Evolutionary conservation across 2,888 invertebrate genomes (phyloP), one percentile per base, ranked within the genome.

Genomic region (Siphonodentalium dalli): DNA sequence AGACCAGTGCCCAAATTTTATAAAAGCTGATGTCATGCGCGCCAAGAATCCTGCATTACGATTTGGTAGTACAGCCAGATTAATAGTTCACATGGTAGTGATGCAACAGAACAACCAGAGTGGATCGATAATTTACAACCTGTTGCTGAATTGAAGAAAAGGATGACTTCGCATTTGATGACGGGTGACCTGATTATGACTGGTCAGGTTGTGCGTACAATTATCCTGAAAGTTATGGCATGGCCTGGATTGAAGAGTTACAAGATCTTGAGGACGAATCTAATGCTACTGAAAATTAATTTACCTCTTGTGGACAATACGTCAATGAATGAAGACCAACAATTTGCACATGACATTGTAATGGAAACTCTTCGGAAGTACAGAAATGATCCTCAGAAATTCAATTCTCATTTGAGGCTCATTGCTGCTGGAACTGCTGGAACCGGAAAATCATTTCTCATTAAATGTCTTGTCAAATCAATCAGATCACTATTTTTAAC

Each of bases 111-210:
- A 4, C 51, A 56, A 28, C 63, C 63, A 11, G 65, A 63, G 24
- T 65, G 62, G 61, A 57, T 63, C 45, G 51, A 63, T 11, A 5
- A 53, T 2, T 11, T 64, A 9, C 24, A 50, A 29, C 67, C 65
- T 20, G 33, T 45, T 48, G 23, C 37, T n/a, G 27, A 41, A 27
- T 54, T 45, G 26, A 35, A 46, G 3, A 21, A 43, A 7, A 18
- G 13, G n/a, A n/a, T 15, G 53, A 65, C 0, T 58, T 57, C 35
- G 11, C 21, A 15, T 65, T 45, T 46, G 58, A 66, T 60, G 61
- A 66, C 58, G 65, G 65, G 2, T 64, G 66, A 6, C 58, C 58
- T n/a, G 48, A 57, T 21, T 43, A 46, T 44, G 52, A 65, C 38
- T 55, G 57, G 58, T 34, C 34, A 27, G 11, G 15, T 13, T 35